Conservation (phyloP, 2,797 vertebrate genomes). For the Peromyscus melanophrys region DNA sequence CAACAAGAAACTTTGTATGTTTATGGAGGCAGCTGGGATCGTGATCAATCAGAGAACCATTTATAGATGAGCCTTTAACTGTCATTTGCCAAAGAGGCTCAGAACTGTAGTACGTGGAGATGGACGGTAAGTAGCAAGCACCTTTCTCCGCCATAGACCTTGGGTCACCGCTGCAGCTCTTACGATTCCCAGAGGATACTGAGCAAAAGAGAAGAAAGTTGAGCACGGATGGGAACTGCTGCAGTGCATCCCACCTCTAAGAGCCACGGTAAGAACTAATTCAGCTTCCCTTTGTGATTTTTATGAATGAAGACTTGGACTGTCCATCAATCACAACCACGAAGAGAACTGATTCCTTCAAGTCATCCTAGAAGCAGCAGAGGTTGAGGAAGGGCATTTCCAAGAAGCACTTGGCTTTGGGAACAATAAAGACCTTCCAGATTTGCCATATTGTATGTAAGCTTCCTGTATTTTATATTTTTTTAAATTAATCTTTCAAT, state of each 20-base stretch:
- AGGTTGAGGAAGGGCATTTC: neutral
- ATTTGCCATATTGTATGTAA: neutral
- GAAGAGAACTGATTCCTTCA: conserved; percentile 41
- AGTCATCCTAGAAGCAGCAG: neutral
- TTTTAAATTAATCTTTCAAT: neutral
- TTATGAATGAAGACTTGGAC: conserved; percentile 15
- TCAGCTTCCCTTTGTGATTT: neutral
- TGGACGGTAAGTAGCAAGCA: neutral
- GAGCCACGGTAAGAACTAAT: neutral
- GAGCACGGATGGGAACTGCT: neutral
- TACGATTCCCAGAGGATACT: neutral
- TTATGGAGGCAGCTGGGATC: neutral
- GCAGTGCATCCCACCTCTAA: neutral
- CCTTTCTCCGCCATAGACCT: neutral
- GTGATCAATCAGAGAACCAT: neutral
- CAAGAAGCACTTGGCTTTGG: neutral
- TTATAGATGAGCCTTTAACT: neutral
- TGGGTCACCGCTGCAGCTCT: neutral
- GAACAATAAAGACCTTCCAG: neutral
- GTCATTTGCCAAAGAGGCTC: conserved; percentile 4
- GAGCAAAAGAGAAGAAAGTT: neutral
- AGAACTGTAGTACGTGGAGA: neutral
- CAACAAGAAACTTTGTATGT: neutral
- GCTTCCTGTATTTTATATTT: neutral
- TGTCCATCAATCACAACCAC: neutral